Evolutionary conservation across 2,113 vertebrate species (phyloP).

Genomic region (Amblyopsis rosae): DNA sequence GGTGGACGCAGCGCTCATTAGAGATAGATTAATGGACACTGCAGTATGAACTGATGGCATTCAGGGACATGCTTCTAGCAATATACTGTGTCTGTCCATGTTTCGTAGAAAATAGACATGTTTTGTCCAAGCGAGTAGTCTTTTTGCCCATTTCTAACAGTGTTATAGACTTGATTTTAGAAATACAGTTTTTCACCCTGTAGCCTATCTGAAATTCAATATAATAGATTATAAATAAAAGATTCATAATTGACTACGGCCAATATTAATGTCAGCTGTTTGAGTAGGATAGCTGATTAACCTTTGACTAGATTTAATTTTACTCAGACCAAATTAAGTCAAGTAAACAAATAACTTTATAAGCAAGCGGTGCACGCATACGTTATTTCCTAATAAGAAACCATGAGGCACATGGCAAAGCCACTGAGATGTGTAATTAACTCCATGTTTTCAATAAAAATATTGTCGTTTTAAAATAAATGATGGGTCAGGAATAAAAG

Average conservation of each 20-base stretch:
- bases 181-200: not conserved
- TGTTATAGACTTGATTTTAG: not conserved
- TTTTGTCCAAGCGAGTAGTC: not conserved
- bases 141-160: not conserved
- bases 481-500: conserved; percentile 6
- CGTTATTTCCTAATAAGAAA: conserved; percentile 51
- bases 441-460: conserved; percentile 57
- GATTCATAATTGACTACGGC: conserved; percentile 32
- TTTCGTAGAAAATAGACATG: not conserved
- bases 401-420: conserved; percentile 63
- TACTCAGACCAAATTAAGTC: conserved; percentile 33
- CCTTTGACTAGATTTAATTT: conserved; percentile 34
- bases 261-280: conserved; percentile 24
- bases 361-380: conserved; percentile 15
- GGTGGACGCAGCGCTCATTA: conserved; percentile 40
- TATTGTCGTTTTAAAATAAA: conserved; percentile 56
- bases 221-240: conserved; percentile 43
- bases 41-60: conserved; percentile 16
- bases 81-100: conserved; percentile 17
- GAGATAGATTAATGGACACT: conserved; percentile 43
- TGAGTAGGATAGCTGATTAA: conserved; percentile 21
- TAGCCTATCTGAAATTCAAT: not conserved
- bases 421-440: conserved; percentile 77
- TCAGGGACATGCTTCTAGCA: conserved; percentile 14
- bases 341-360: conserved; percentile 35